phyloP scores from a whole-genome alignment of 2,113 vertebrate genomes.

The Elachura formosa region DNA sequence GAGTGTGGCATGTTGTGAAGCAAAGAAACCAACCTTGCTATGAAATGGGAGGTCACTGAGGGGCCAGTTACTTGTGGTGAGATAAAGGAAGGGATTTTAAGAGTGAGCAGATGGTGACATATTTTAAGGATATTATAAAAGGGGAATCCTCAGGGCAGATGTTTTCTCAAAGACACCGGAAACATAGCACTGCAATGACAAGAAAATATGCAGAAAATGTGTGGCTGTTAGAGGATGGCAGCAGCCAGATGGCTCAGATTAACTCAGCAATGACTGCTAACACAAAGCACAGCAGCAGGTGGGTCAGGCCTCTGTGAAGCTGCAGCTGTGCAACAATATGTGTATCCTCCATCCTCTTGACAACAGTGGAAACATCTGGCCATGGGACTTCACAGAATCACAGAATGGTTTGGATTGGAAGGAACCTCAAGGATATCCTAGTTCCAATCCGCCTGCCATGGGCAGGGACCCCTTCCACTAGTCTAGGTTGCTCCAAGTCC shows the following conservation, averaged over 20 bases:
- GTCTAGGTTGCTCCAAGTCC: background rate
- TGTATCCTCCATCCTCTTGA: background rate
- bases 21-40: too few relatives aligned
- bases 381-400: background rate
- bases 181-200: background rate
- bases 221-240: background rate
- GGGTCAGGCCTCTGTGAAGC: background rate
- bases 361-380: background rate
- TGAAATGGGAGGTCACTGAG: background rate
- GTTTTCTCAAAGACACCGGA: background rate
- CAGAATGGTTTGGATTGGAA: background rate
- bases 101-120: background rate
- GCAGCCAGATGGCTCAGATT: conserved; percentile 21
- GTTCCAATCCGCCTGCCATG: background rate
- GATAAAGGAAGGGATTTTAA: background rate
- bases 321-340: background rate
- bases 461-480: background rate
- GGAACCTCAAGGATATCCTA: background rate
- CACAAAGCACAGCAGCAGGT: background rate
- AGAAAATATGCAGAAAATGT: conserved; percentile 34
- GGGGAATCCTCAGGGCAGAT: conserved; percentile 14
- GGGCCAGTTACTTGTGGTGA: background rate
- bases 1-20: too few relatives aligned
- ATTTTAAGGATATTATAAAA: background rate
- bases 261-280: background rate